Conservation (phyloP, 1,140 invertebrate genomes). For the Argopecten irradians region DNA sequence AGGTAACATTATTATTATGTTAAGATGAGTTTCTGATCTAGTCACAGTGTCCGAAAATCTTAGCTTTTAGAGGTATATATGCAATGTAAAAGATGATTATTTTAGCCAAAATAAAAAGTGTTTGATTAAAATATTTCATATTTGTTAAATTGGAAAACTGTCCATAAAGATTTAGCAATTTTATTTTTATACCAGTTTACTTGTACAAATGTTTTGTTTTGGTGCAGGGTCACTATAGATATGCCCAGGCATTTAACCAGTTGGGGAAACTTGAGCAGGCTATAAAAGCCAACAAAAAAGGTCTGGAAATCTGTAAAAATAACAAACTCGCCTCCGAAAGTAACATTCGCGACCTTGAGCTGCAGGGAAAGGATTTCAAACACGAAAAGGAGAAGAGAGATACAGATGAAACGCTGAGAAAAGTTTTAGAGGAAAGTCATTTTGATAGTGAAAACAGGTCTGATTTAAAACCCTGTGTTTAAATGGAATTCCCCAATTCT, state of each 20-base stretch:
- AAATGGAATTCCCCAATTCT: too few relatives aligned
- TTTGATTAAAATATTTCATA: too few relatives aligned
- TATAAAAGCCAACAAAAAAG: conserved; percentile 39
- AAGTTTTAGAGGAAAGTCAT: neutral
- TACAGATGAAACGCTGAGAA: conserved; percentile 7
- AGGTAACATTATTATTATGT: conserved; percentile 35
- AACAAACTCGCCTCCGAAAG: conserved; percentile 37
- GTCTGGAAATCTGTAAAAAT: conserved; percentile 35
- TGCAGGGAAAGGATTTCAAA: conserved; percentile 36
- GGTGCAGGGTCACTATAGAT: conserved; percentile 46
- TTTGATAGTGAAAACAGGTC: conserved; percentile 30
- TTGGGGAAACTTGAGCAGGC: conserved; percentile 41
- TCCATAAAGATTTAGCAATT: too few relatives aligned
- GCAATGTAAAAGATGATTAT: too few relatives aligned
- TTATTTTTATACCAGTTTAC: too few relatives aligned
- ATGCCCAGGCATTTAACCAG: conserved; percentile 43
- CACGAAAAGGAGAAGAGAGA: conserved; percentile 25
- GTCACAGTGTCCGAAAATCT: too few relatives aligned
- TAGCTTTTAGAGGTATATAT: too few relatives aligned
- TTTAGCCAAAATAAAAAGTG: too few relatives aligned
- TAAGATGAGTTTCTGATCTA: too few relatives aligned
- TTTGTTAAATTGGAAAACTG: too few relatives aligned
- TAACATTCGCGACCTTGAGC: conserved; percentile 36
- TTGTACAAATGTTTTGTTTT: neutral
- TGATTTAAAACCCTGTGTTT: too few relatives aligned